phyloP scores from a whole-genome alignment of 2,888 invertebrate species.

The Anticlea derivata region DNA sequence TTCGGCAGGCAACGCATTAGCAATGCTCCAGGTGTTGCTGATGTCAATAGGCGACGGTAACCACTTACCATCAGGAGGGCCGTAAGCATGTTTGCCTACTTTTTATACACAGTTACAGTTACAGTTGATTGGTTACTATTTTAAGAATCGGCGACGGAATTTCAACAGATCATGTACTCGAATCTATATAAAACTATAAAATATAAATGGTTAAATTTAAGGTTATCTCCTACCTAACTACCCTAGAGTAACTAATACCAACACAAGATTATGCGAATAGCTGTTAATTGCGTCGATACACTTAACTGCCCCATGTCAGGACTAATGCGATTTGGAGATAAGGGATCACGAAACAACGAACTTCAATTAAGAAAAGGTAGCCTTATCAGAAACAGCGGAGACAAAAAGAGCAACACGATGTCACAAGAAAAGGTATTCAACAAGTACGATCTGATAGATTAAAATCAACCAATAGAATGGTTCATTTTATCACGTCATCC shows the following conservation, averaged over 20 bases:
- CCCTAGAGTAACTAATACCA: conserved; percentile 48
- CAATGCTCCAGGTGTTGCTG: too few relatives aligned
- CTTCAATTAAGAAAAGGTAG: conserved; percentile 77
- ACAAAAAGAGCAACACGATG: conserved; percentile 24
- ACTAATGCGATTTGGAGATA: conserved; percentile 73
- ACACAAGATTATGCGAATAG: conserved; percentile 52
- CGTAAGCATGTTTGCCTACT: too few relatives aligned
- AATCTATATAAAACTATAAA: too few relatives aligned
- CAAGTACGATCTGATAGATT: neutral
- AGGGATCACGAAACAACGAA: conserved; percentile 70
- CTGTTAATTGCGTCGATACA: conserved; percentile 65
- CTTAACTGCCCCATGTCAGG: conserved; percentile 52
- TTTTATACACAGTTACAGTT: too few relatives aligned
- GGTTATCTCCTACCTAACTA: too few relatives aligned
- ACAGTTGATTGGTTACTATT: too few relatives aligned
- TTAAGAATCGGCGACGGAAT: too few relatives aligned
- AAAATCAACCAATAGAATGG: neutral
- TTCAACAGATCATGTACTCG: too few relatives aligned
- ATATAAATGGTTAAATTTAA: conserved; percentile 18
- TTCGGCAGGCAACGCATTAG: too few relatives aligned
- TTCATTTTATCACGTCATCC: neutral
- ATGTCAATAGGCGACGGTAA: too few relatives aligned
- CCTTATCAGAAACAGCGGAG: conserved; percentile 60
- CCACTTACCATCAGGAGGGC: too few relatives aligned
- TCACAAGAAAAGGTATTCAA: neutral